Evolutionary conservation across 2,113 vertebrate genomes (phyloP).

Genomic region (Callipepla californica): DNA sequence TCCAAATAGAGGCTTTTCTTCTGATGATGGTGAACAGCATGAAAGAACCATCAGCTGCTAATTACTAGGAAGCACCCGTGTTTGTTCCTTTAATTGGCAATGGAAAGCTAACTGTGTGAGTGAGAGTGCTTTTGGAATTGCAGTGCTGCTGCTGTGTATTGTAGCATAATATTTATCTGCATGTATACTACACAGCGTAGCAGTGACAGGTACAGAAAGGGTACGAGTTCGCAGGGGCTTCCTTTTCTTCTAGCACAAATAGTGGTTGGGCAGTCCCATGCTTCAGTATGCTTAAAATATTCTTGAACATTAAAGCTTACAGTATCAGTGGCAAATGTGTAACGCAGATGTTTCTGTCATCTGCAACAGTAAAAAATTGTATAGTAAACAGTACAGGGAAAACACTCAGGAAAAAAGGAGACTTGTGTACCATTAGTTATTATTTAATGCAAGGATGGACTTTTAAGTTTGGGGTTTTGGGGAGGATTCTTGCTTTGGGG

Average conservation of each 20-base stretch:
- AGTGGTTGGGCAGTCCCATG: background rate
- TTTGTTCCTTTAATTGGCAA: constrained; percentile 10
- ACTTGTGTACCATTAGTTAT: background rate
- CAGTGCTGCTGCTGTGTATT: background rate
- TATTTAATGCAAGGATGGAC: fast-evolving
- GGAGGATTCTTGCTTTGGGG: background rate
- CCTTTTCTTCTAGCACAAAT: background rate
- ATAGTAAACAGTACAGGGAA: background rate
- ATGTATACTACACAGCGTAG: background rate
- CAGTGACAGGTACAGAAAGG: background rate
- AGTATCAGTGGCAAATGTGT: background rate
- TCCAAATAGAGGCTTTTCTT: constrained; percentile 22
- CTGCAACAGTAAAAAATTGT: background rate
- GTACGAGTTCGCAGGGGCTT: background rate
- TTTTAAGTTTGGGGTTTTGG: background rate
- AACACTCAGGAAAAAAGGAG: background rate
- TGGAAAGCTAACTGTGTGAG: background rate
- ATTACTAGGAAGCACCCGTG: background rate
- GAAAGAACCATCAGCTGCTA: background rate
- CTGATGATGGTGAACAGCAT: background rate
- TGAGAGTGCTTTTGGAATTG: constrained; percentile 26
- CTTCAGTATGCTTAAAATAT: background rate
- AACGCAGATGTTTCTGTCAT: background rate
- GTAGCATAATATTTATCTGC: too few relatives aligned
- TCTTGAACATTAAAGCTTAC: background rate